These are phyloP conservation scores for Dolichallabes microphthalmus DNA, from an alignment of 2,113 vertebrate species.

Conservation along the genomic window DNA sequence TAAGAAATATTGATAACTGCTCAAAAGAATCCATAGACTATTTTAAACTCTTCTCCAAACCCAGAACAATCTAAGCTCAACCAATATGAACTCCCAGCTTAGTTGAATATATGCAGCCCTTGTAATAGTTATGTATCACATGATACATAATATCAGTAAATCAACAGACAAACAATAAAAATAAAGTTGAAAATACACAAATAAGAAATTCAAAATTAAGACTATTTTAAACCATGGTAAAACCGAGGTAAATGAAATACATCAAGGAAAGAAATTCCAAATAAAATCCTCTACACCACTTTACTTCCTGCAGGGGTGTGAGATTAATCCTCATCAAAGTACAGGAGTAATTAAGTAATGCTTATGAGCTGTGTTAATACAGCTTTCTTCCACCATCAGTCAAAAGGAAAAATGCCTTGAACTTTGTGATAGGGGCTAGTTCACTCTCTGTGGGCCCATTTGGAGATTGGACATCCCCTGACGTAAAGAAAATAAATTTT, in stretches of 20 bases:
- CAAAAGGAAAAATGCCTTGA: neutral
- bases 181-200: neutral
- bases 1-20: neutral
- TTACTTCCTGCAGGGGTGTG: neutral
- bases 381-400: neutral
- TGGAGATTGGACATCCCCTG: neutral
- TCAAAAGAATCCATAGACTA: neutral
- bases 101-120: neutral
- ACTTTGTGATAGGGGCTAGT: neutral
- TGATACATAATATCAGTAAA: neutral
- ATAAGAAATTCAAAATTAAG: neutral
- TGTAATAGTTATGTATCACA: neutral
- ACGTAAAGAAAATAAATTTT: neutral
- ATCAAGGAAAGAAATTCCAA: neutral
- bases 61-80: neutral
- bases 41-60: neutral
- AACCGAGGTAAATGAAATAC: neutral
- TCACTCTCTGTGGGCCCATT: neutral
- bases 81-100: neutral
- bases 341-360: neutral
- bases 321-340: neutral
- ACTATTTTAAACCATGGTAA: neutral
- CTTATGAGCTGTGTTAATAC: neutral
- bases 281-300: neutral
- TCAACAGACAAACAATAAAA: neutral